Evolutionary conservation across 2,888 invertebrate species (phyloP).

Genomic region (Melikaiella ostensackeni): DNA sequence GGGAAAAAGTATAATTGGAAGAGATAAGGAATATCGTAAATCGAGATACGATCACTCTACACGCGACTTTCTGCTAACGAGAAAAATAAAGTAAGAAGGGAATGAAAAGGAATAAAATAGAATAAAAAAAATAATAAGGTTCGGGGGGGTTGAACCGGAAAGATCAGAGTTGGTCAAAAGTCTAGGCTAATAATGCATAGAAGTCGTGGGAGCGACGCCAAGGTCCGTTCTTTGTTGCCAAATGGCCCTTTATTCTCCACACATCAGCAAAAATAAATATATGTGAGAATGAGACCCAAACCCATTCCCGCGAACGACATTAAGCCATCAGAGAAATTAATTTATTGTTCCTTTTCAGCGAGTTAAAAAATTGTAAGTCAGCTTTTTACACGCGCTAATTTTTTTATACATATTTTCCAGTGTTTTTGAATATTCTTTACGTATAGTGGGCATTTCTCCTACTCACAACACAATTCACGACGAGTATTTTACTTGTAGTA

Average conservation of each 20-base stretch:
- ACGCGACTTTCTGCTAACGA: slow-evolving; percentile 51
- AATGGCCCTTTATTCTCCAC: slow-evolving; percentile 46
- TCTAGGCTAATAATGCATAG: slow-evolving; percentile 59
- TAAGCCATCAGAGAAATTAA: neutral
- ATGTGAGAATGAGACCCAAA: slow-evolving; percentile 21
- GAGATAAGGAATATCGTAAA: slow-evolving; percentile 51
- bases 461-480: too few relatives aligned
- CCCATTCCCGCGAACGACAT: neutral
- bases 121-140: slow-evolving; percentile 51
- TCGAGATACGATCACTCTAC: slow-evolving; percentile 61
- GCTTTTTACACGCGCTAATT: too few relatives aligned
- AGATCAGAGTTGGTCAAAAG: slow-evolving; percentile 60
- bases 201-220: slow-evolving; percentile 60
- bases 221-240: slow-evolving; percentile 45
- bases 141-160: slow-evolving; percentile 57
- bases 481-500: too few relatives aligned
- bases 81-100: slow-evolving; percentile 30
- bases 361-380: too few relatives aligned
- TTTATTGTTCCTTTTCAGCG: neutral
- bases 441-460: too few relatives aligned
- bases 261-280: slow-evolving; percentile 20
- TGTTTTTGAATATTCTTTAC: too few relatives aligned
- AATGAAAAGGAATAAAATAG: slow-evolving; percentile 46
- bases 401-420: too few relatives aligned
- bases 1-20: slow-evolving; percentile 40